phyloP scores from a whole-genome alignment of 1,140 invertebrate species.

The Caenorhabditis inopinata region DNA sequence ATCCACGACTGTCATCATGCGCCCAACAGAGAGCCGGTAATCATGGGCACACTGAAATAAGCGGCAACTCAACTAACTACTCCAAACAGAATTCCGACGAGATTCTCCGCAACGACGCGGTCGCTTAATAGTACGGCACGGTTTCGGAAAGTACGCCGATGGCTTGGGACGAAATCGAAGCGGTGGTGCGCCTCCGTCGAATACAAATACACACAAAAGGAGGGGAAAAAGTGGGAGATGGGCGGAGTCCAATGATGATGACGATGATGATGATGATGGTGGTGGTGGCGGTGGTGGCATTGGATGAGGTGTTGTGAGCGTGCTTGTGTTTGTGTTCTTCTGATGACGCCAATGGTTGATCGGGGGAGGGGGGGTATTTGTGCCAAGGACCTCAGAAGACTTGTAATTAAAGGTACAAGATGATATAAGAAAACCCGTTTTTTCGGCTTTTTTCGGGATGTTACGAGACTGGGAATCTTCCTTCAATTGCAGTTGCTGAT shows the following conservation, averaged over 20 bases:
- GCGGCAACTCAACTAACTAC: no score
- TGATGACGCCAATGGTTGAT: not conserved
- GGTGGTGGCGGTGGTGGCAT: not conserved
- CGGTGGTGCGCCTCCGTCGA: not conserved
- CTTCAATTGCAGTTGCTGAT: no score
- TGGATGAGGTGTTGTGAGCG: not conserved
- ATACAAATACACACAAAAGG: constrained; percentile 3
- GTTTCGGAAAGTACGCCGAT: not conserved
- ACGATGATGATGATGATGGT: not conserved
- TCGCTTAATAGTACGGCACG: not conserved
- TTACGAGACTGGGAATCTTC: not conserved
- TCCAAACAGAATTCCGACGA: not conserved
- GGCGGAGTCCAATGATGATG: not conserved
- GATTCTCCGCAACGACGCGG: not conserved
- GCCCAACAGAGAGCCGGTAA: no score
- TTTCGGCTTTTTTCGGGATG: no score
- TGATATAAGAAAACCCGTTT: no score
- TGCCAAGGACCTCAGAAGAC: not conserved
- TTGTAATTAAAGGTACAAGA: constrained; percentile 1
- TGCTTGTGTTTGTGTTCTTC: not conserved
- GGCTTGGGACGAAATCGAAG: not conserved
- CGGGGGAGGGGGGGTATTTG: not conserved
- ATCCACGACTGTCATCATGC: no score
- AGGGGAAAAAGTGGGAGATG: not conserved
- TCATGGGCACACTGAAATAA: no score